Evolutionary conservation across 2,113 vertebrate genomes (phyloP).

Genomic region (Sus scrofa): DNA sequence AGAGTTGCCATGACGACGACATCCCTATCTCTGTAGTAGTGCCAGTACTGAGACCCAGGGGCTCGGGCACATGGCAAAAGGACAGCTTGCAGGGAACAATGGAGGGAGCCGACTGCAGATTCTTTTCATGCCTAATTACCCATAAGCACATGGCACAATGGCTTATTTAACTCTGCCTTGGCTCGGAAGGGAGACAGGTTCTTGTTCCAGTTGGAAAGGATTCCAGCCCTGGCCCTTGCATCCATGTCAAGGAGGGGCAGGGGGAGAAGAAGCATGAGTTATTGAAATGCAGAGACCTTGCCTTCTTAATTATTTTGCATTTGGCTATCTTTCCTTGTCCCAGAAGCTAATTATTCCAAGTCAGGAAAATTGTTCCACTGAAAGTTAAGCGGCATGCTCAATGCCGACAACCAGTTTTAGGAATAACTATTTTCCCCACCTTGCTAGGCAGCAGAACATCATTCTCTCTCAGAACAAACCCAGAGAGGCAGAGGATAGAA

Average conservation of each 20-base stretch:
- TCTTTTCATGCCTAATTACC: constrained; percentile 88
- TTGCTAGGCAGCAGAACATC: neutral
- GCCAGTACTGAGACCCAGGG: constrained; percentile 66
- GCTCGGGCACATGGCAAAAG: constrained; percentile 77
- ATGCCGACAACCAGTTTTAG: neutral
- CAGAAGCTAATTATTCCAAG: constrained; percentile 20
- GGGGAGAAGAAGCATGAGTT: constrained; percentile 52
- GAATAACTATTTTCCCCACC: neutral
- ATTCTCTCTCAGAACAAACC: neutral
- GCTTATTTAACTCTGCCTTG: constrained; percentile 84
- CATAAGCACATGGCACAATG: constrained; percentile 84
- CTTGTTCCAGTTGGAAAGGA: constrained; percentile 82
- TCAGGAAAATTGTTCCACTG: neutral
- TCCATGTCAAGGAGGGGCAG: constrained; percentile 12
- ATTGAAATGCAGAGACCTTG: constrained; percentile 49
- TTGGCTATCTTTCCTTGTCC: neutral
- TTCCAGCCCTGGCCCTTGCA: constrained; percentile 64
- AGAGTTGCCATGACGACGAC: constrained; percentile 59
- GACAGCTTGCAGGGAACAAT: constrained; percentile 72
- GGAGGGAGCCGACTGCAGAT: constrained; percentile 79
- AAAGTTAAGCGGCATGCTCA: neutral
- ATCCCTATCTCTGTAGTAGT: constrained; percentile 61
- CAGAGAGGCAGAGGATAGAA: neutral
- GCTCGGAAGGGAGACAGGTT: constrained; percentile 80
- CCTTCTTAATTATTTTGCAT: constrained; percentile 63